Base-by-base conservation (phyloP, 2,113 vertebrate species). In the Prietella phreatophila region DNA sequence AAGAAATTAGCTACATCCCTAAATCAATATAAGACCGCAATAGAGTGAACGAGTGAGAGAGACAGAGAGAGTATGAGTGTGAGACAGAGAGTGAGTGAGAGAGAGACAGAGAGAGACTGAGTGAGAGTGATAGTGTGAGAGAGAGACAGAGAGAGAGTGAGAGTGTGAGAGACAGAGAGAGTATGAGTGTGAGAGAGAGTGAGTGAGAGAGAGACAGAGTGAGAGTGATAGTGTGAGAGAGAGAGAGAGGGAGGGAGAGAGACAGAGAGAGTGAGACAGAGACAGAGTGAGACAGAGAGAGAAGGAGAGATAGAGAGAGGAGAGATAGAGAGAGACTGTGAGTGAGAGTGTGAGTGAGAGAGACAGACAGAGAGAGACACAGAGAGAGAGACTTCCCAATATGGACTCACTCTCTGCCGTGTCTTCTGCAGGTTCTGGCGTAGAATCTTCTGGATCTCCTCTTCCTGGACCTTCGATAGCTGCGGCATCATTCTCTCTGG, bases 381-480 rank as follows among this genome's bases (percentile, higher is more conserved):
- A 27, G 50, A 9, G 0, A 10, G 5, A 27, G 50, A 30, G 1
- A 17, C 50, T 79, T 30, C 14, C 27, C 14, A n/a, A 14, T 14
- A 82, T 42, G 61, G 42, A 83, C 90, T 95, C 91, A 99, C 98
- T 96, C 98, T 96, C 94, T 97, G 97, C n/a, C 98, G 96, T 73
- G 98, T 99, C 93, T 94, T 98, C 94, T 99, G 98, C 58, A 99
- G 96, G 93, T 99, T 99, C 50, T 90, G 96, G 81, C 98, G 95
- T 25, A 99, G 95, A 91, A 99, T 99, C 75, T 99, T 98, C 55
- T 97, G 94, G 92, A 99, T 99, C 95, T 99, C 98, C 89, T 99
- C 97, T 93, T 99, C 98, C 86, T 97, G 96, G 88, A 96, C 95
- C 92, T 97, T 99, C 36, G 97, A 95, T 83, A 99, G 93, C 69